Evolutionary conservation across 2,888 invertebrate species (phyloP).

Genomic region (Agrypnus murinus): DNA sequence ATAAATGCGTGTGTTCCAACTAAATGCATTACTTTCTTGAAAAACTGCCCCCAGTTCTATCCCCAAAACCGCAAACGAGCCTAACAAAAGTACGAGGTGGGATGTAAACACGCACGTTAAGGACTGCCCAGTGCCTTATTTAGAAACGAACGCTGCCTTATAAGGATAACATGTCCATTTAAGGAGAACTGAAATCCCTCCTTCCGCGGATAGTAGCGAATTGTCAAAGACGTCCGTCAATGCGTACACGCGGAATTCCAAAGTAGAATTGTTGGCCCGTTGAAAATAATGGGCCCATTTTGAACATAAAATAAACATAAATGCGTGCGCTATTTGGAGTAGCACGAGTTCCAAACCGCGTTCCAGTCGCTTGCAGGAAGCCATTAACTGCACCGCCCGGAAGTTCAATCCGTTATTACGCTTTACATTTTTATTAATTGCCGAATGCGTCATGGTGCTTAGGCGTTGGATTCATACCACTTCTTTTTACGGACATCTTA

Average conservation of each 20-base stretch:
- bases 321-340: slow-evolving; percentile 32
- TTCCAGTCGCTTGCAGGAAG: slow-evolving; percentile 39
- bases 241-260: slow-evolving; percentile 60
- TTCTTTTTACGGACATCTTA: slow-evolving; percentile 62
- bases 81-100: slow-evolving; percentile 65
- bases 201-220: slow-evolving; percentile 67
- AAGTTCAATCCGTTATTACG: slow-evolving; percentile 55
- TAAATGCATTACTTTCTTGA: slow-evolving; percentile 6
- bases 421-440: slow-evolving; percentile 62
- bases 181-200: slow-evolving; percentile 88
- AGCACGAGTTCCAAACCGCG: slow-evolving; percentile 15
- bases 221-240: slow-evolving; percentile 62
- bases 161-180: slow-evolving; percentile 87
- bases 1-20: slow-evolving; percentile 1
- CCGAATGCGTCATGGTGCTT: slow-evolving; percentile 63
- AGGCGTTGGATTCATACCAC: slow-evolving; percentile 62
- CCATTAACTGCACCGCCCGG: slow-evolving; percentile 50
- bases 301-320: slow-evolving; percentile 41
- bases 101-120: slow-evolving; percentile 70
- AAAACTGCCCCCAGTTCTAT: slow-evolving; percentile 42
- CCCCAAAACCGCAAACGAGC: slow-evolving; percentile 53
- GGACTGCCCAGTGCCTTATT: slow-evolving; percentile 87
- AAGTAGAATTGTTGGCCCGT: slow-evolving; percentile 54
- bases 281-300: slow-evolving; percentile 54
- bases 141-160: slow-evolving; percentile 87